A percentile compares a stretch with the other conserved stretches of the same genome.
Conservation (phyloP, 35 echinoderm and acorn worm species). For the Hemicentrotus pulcherrimus region DNA sequence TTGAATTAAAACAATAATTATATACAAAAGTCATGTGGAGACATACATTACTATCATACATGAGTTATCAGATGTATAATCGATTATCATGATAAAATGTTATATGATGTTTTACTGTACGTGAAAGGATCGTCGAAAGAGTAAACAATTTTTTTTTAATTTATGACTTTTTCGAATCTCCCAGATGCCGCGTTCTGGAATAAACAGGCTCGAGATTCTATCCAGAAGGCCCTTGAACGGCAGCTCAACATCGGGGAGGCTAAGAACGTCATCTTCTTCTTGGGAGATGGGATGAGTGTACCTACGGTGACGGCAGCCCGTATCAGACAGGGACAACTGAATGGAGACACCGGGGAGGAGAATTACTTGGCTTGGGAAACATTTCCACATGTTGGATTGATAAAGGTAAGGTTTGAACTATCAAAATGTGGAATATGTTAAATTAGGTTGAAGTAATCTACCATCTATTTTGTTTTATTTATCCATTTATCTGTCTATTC, state of each 20-base stretch:
- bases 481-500: too few species aligned
- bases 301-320: conserved; percentile 83
- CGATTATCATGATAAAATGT: too few species aligned
- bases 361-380: conserved; percentile 74
- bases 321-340: conserved; percentile 78
- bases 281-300: conserved; percentile 88
- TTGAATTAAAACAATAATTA: too few species aligned
- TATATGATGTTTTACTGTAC: too few species aligned
- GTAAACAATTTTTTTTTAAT: too few species aligned
- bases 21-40: too few species aligned
- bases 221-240: conserved; percentile 58
- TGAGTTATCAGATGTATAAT: too few species aligned
- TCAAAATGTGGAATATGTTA: neutral
- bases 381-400: conserved; percentile 66
- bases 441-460: neutral
- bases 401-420: conserved; percentile 64
- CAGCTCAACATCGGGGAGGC: conserved; percentile 63
- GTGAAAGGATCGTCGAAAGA: too few species aligned
- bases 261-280: conserved; percentile 86
- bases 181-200: conserved; percentile 70
- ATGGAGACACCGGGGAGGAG: conserved; percentile 73
- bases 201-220: conserved; percentile 41
- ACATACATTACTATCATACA: too few species aligned
- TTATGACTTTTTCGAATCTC: too few species aligned
- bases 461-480: neutral